Conservation (phyloP, 2,888 invertebrate species). For the Pogonocherus hispidulus region DNA sequence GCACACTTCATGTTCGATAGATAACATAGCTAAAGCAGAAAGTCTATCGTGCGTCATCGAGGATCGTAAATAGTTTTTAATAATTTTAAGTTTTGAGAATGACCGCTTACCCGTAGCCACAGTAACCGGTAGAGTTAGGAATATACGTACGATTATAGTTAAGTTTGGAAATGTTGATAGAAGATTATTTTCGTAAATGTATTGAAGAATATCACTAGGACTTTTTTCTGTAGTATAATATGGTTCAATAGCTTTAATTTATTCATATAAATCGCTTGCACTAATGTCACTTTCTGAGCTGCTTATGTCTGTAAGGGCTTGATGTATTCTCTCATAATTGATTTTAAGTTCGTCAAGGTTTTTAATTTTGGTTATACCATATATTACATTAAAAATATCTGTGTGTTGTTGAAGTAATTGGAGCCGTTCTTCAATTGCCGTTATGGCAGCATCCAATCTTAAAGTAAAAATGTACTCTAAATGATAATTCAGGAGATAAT, state of each 20-base stretch:
- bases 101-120: constrained; percentile 39
- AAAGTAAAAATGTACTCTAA: not conserved
- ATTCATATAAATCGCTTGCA: no score
- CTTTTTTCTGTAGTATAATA: constrained; percentile 27
- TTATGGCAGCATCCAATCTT: no score
- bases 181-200: not conserved
- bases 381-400: constrained; percentile 9
- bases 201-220: not conserved
- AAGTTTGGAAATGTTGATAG: constrained; percentile 16
- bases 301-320: constrained; percentile 28
- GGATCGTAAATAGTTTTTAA: constrained; percentile 21
- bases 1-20: no score
- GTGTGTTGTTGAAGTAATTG: no score
- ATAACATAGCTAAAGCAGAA: no score
- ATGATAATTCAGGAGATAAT: no score
- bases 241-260: no score
- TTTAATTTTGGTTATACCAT: constrained; percentile 37
- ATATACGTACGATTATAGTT: constrained; percentile 33
- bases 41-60: constrained; percentile 7
- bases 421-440: no score
- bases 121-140: constrained; percentile 38
- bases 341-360: constrained; percentile 40
- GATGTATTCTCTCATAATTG: constrained; percentile 41
- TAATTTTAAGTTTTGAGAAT: constrained; percentile 40
- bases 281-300: constrained; percentile 42